Evolutionary conservation across 2,113 vertebrate species (phyloP).

Genomic region (Meriones unguiculatus): DNA sequence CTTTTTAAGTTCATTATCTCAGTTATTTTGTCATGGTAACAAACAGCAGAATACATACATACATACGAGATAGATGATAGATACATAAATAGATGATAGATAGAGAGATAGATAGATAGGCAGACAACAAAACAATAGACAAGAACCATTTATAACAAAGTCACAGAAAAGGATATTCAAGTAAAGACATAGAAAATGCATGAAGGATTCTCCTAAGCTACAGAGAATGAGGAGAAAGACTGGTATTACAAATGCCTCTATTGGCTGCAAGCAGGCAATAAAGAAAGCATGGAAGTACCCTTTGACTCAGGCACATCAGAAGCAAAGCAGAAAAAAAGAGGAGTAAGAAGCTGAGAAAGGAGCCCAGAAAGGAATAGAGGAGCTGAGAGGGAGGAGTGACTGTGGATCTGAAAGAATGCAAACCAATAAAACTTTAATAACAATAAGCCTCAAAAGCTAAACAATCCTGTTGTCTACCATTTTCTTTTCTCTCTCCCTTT

Average conservation of each 20-base stretch:
- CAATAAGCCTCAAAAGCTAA: slow-evolving; percentile 35
- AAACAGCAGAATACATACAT: background rate
- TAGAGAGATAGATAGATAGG: background rate
- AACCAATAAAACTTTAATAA: background rate
- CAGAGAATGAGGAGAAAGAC: background rate
- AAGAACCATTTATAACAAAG: background rate
- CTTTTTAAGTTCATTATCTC: background rate
- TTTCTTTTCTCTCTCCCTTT: slow-evolving; percentile 39
- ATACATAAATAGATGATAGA: background rate
- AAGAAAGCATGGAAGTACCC: background rate
- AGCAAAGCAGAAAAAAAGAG: background rate
- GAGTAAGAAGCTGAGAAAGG: background rate
- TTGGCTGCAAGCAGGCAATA: background rate
- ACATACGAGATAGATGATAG: background rate
- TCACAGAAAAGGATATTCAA: background rate
- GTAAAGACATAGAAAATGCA: background rate
- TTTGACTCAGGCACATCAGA: background rate
- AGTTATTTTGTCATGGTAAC: background rate
- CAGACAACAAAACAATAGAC: background rate
- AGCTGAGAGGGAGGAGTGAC: background rate
- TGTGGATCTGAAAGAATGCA: background rate
- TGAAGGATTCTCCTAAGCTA: background rate
- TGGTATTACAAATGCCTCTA: background rate
- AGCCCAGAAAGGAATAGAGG: background rate
- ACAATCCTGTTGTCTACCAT: background rate